Conservation (phyloP, 2,888 invertebrate species). For the Cheilosia soror region DNA sequence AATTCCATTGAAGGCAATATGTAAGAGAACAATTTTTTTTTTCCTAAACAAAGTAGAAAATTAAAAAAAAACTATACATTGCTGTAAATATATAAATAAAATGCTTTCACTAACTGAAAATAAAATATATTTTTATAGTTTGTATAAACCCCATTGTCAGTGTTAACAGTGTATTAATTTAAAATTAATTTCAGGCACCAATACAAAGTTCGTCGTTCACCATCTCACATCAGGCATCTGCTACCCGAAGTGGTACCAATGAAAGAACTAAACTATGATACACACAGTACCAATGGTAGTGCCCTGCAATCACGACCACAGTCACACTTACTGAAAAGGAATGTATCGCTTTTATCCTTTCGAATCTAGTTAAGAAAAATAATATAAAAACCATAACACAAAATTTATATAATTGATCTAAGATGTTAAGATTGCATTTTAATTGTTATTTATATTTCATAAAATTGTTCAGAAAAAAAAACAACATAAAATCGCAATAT, state of each 20-base stretch:
- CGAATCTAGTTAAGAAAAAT: slow-evolving; percentile 79
- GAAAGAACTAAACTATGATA: slow-evolving; percentile 83
- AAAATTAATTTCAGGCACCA: slow-evolving; percentile 80
- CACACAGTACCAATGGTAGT: slow-evolving; percentile 80
- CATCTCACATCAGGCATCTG: slow-evolving; percentile 83
- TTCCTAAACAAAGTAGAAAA: slow-evolving; percentile 32
- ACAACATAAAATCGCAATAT: slow-evolving; percentile 13
- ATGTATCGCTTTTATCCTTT: slow-evolving; percentile 83
- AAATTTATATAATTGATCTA: slow-evolving; percentile 41
- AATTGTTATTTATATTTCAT: slow-evolving; percentile 63
- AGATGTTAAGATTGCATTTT: slow-evolving; percentile 44
- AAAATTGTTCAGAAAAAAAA: slow-evolving; percentile 42
- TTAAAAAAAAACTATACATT: slow-evolving; percentile 1
- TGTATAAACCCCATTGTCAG: background rate
- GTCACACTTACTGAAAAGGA: slow-evolving; percentile 81
- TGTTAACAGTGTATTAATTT: background rate
- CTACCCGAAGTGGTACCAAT: slow-evolving; percentile 83
- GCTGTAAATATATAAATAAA: slow-evolving; percentile 34
- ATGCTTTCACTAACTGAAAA: background rate
- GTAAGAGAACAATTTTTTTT: slow-evolving; percentile 72
- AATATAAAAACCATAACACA: slow-evolving; percentile 8
- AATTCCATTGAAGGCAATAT: slow-evolving; percentile 77
- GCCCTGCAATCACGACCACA: slow-evolving; percentile 78
- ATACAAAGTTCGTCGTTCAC: slow-evolving; percentile 82
- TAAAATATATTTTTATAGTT: background rate